Evolutionary conservation across 1,140 invertebrate genomes (phyloP).

Genomic region (Mactra quadrangularis): DNA sequence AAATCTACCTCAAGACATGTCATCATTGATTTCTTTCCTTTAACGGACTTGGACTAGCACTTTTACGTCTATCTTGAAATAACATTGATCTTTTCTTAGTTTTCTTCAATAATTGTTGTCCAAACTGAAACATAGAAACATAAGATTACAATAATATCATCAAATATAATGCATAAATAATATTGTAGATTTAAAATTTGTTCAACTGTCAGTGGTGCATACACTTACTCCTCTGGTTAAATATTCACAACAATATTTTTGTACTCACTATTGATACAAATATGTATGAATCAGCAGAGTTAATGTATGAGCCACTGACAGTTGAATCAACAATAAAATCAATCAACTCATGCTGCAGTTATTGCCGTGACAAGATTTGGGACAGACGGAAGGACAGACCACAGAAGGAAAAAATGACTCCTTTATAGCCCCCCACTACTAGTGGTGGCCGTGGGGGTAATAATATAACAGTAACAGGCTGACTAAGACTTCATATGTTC

Average conservation of each 20-base stretch:
- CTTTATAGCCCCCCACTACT: not conserved
- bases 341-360: not conserved
- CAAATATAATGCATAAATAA: not conserved
- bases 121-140: conserved; percentile 44
- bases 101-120: conserved; percentile 56
- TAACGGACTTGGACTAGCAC: conserved; percentile 59
- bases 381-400: too few species aligned
- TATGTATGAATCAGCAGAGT: too few species aligned
- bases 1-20: too few species aligned
- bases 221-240: not conserved
- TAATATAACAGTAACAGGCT: too few species aligned
- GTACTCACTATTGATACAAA: too few species aligned
- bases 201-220: too few species aligned
- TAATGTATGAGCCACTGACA: too few species aligned
- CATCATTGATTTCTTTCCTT: conserved; percentile 54
- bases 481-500: too few species aligned
- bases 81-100: conserved; percentile 58
- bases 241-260: not conserved
- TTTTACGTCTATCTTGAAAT: conserved; percentile 57
- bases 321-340: too few species aligned
- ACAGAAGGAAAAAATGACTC: not conserved
- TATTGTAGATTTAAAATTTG: not conserved
- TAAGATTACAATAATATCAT: not conserved
- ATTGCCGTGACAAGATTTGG: too few species aligned
- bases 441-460: not conserved